These are phyloP conservation scores for Bergia puertoricense DNA, from an alignment of 92 coral and sea anemone species.

Conservation along the genomic window DNA sequence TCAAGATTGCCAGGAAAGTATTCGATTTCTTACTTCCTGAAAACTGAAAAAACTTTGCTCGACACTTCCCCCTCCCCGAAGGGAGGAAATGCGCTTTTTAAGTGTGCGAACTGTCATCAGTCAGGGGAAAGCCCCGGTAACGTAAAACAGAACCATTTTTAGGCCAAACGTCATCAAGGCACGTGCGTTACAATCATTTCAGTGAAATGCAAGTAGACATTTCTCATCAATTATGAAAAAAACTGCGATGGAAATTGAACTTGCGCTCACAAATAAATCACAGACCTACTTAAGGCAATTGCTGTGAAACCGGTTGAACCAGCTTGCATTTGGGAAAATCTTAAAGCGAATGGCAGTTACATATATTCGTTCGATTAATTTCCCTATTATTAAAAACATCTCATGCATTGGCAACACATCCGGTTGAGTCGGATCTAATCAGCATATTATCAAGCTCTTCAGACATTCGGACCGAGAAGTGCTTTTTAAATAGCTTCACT, in stretches of 20 bases:
- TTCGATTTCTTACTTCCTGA: background rate
- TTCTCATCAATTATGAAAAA: conserved; percentile 45
- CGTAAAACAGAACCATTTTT: background rate
- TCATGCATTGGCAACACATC: background rate
- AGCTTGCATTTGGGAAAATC: background rate
- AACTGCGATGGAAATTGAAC: background rate
- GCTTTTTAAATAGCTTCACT: too few relatives aligned
- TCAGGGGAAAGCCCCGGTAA: conserved; percentile 35
- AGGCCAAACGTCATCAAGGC: conserved; percentile 23
- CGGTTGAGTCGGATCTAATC: background rate
- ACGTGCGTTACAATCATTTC: conserved; percentile 30
- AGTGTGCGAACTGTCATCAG: background rate
- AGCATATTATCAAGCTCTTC: background rate
- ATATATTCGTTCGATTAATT: background rate
- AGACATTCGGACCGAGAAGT: background rate
- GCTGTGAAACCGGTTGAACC: background rate
- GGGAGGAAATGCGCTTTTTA: conserved; percentile 3
- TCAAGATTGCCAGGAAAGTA: background rate
- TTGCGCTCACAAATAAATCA: background rate
- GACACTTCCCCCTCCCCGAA: conserved; percentile 3
- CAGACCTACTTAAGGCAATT: background rate
- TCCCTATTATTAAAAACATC: conserved; percentile 20
- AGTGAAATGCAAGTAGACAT: conserved; percentile 1
- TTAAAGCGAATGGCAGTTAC: background rate
- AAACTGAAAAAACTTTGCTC: too few relatives aligned